Conservation (phyloP, 2,113 vertebrate genomes). For the Macquaria ambigua region DNA sequence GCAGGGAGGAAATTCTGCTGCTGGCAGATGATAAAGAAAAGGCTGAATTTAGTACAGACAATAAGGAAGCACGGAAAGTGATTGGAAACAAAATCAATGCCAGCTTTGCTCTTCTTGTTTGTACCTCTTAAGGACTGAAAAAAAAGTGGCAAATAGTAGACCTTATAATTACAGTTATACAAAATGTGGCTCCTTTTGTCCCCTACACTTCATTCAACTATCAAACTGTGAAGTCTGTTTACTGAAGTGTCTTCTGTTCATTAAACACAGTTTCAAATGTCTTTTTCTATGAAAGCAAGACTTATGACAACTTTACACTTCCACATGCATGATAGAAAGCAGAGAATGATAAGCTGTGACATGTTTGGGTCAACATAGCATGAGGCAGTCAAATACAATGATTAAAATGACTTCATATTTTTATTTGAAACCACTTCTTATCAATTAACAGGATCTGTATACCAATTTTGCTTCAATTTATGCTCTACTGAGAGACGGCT, state of each 20-base stretch:
- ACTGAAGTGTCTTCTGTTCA: background rate
- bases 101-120: background rate
- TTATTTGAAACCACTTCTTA: constrained; percentile 15
- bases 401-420: constrained; percentile 28
- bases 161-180: too few relatives aligned
- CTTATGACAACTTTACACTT: constrained; percentile 25
- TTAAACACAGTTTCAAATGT: background rate
- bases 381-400: constrained; percentile 2
- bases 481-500: background rate
- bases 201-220: background rate
- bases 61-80: background rate
- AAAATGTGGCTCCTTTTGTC: too few relatives aligned
- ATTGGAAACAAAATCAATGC: too few relatives aligned
- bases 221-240: background rate
- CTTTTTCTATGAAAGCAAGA: background rate
- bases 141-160: background rate
- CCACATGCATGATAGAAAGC: background rate
- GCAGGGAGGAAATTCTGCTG: too few relatives aligned
- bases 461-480: background rate
- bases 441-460: constrained; percentile 27
- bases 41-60: background rate
- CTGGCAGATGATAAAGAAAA: too few relatives aligned
- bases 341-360: constrained; percentile 26
- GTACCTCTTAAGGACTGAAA: background rate
- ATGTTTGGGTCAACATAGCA: constrained; percentile 46